Base-by-base conservation (phyloP, 2,888 invertebrate species). In the Eupithecia subfuscata region DNA sequence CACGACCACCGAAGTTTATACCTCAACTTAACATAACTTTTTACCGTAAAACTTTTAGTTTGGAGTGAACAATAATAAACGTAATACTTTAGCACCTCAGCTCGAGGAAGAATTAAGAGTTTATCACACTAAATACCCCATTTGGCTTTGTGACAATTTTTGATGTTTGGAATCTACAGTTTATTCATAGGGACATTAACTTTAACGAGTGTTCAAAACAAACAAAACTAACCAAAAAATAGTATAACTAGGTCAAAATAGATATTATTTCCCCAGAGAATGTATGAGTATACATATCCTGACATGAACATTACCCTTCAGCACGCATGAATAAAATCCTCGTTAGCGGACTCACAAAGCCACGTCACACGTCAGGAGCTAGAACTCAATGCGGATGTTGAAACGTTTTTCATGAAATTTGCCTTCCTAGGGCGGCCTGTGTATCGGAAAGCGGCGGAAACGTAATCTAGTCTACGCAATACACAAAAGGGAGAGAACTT, bases 361-460 rank as follows among this genome's bases (percentile, higher is more conserved):
- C 65, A 48, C 48, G 48, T 52, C 30, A 75, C 30, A 78, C 45
- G 43, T n/a, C 65, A 40, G 40, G 22, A 43, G 68, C 40, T 75
- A 70, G 77, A 79, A 75, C 79, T 79, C 80, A 80, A 79, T 81
- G 81, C 81, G 87, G 83, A 83, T 84, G 84, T 68, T 82, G 72
- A 79, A 83, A 83, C 84, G 82, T 85, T 87, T 85, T 86, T 85
- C 87, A 85, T 85, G 85, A 87, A 86, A 89, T 90, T 88, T 88
- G 85, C 89, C 89, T 89, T 87, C 85, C 84, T 85, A 84, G 84
- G 84, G 82, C 82, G 82, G 83, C 82, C 80, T 70, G 63, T 70
- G 48, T 70, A 74, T 78, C 80, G 84, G 84, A 84, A 84, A 82
- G 82, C 83, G 81, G 81, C 82, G 82, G 83, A 84, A 84, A 83